Base-by-base conservation (phyloP, 2,113 vertebrate species). In the Megaceryle maxima region DNA sequence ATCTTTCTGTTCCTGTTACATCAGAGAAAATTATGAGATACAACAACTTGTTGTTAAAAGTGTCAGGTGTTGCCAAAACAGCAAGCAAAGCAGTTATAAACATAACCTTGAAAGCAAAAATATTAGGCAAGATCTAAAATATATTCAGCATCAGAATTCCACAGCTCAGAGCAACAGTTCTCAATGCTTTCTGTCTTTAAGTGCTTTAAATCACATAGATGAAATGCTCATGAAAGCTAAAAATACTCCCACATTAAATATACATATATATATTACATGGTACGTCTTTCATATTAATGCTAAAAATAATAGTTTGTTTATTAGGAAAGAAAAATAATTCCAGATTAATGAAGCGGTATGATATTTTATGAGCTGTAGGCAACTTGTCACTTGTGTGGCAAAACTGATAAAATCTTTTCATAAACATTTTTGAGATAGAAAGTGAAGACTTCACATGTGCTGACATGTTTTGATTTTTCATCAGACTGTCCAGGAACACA, bases 1-100 rank as follows among this genome's bases (percentile, higher is more conserved):
- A 97, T 96, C 73, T 92, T 90, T 94, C 73, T 92, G 28, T 74
- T 96, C 76, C 51, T 75, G 17, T 83, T 91, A 51, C 43, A 92
- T 84, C 73, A 88, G 88, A 94, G 77, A 90, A 96, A 94, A 86
- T 2, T 12, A 48, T 3, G 33, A 87, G 74, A 75, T 67, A 63
- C 4, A 87, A 53, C 37, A 92, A 64, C 76, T 78, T 88, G 13
- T 41, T 83, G 41, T 77, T 75, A 69, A 69, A 56, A 75, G 6
- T 88, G 73, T 91, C 80, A 88, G 69, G 39, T 88, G 48, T 75
- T 88, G 41, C 80, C 43, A 72, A 94, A 94, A 87, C 12, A 94
- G 64, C 83, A 88, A 94, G 83, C 19, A 92, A 90, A 91, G 73
- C 46, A 87, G 8, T 87, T 91, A 59, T 24, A 78, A 78, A 62